Evolutionary conservation across 1,140 invertebrate species (phyloP).

Genomic region (Drosophila equinoxialis): DNA sequence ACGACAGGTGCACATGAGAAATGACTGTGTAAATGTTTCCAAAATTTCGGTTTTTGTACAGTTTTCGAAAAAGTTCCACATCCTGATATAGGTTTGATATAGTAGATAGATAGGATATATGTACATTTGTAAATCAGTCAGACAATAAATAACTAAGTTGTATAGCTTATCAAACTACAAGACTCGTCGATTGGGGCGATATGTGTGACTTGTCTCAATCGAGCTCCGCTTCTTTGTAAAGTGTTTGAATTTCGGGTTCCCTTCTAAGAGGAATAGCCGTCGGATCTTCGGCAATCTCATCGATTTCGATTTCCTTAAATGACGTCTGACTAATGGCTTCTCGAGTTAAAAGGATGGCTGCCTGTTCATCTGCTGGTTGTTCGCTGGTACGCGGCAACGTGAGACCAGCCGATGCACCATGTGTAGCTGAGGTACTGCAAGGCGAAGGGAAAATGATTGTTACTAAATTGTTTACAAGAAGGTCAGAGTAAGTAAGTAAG

Average conservation of each 20-base stretch:
- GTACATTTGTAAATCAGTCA: conserved; percentile 26
- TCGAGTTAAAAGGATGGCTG: conserved; percentile 16
- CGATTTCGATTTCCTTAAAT: conserved; percentile 47
- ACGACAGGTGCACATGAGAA: background rate
- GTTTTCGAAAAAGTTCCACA: conserved; percentile 21
- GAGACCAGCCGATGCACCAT: conserved; percentile 18
- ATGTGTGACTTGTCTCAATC: conserved; percentile 34
- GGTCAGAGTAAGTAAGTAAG: too few relatives aligned
- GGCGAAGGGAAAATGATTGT: background rate
- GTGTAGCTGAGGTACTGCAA: conserved; percentile 41
- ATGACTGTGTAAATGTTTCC: conserved; percentile 10
- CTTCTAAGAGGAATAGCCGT: conserved; percentile 14
- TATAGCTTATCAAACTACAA: background rate
- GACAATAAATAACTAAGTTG: conserved; percentile 16
- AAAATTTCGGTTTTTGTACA: conserved; percentile 43
- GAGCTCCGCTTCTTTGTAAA: conserved; percentile 53
- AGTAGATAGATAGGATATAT: conserved; percentile 3
- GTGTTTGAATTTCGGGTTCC: conserved; percentile 38
- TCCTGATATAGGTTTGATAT: background rate
- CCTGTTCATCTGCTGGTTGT: conserved; percentile 34
- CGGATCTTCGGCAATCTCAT: conserved; percentile 37
- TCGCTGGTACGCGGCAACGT: conserved; percentile 48
- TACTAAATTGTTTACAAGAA: background rate
- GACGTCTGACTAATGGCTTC: conserved; percentile 48
- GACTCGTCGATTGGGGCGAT: background rate